A percentile compares a stretch with the other conserved stretches of the same genome.
These are phyloP conservation scores for Crossocerus cetratus DNA, from an alignment of 2,888 invertebrate genomes.

Conservation along the genomic window DNA sequence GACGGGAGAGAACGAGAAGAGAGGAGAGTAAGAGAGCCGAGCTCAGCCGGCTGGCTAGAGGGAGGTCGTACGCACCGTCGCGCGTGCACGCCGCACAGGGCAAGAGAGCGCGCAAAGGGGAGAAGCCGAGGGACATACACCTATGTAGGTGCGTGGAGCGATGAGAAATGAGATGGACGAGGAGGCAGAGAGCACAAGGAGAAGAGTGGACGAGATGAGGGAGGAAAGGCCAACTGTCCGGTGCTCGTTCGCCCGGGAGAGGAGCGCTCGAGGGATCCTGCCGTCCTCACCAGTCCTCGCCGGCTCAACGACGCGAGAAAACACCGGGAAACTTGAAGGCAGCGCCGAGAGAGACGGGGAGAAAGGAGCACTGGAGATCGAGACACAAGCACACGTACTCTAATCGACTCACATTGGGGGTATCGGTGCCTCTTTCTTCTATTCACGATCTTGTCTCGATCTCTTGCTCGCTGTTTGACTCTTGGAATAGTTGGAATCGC, in stretches of 20 bases:
- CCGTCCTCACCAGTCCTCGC: no score
- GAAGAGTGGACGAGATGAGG: constrained; percentile 10
- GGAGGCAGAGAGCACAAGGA: constrained; percentile 10
- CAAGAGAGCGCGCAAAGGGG: background rate
- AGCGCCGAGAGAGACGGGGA: constrained; percentile 30
- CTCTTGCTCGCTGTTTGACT: background rate
- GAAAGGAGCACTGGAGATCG: constrained; percentile 19
- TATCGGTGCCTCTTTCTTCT: background rate
- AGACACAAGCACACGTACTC: constrained; percentile 4
- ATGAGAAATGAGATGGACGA: constrained; percentile 4
- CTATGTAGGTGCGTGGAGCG: no score
- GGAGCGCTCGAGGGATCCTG: no score
- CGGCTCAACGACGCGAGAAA: no score
- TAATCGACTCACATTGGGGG: constrained; percentile 8
- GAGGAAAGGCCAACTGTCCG: background rate
- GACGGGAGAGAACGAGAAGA: constrained; percentile 15
- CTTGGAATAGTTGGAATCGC: background rate
- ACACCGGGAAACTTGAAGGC: no score
- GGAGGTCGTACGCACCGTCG: background rate
- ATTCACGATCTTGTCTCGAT: background rate
- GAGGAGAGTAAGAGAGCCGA: constrained; percentile 19
- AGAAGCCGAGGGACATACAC: background rate
- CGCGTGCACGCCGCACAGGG: background rate
- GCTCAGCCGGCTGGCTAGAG: background rate
- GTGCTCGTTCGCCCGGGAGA: background rate